Evolutionary conservation across 2,797 vertebrate species (phyloP).

Genomic region (Champsocephalus gunnari): DNA sequence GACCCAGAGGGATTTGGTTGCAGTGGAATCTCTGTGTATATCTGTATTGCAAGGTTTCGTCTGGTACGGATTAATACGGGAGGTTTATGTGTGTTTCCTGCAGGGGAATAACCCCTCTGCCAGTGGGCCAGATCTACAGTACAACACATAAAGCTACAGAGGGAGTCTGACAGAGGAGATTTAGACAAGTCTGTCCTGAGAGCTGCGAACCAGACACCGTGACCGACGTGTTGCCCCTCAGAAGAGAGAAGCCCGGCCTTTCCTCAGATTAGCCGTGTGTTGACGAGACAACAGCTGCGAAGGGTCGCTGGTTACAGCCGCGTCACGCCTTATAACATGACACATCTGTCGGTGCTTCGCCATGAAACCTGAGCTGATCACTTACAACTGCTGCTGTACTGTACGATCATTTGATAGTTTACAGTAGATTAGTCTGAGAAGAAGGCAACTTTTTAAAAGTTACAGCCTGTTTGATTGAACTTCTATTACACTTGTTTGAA

Average conservation of each 20-base stretch:
- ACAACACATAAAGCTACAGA: constrained; percentile 36
- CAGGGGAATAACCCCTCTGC: constrained; percentile 56
- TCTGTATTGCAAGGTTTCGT: constrained; percentile 51
- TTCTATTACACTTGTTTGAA: background rate
- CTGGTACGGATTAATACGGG: constrained; percentile 38
- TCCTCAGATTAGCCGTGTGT: constrained; percentile 50
- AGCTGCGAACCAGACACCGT: constrained; percentile 66
- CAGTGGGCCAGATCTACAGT: constrained; percentile 47
- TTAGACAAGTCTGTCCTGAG: constrained; percentile 44
- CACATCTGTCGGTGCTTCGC: constrained; percentile 76
- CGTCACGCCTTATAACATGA: constrained; percentile 70
- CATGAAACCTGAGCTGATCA: constrained; percentile 66
- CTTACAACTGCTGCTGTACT: constrained; percentile 54
- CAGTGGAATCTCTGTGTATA: constrained; percentile 53
- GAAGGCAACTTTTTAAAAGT: background rate
- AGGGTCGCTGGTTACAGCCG: constrained; percentile 45
- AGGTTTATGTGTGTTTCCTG: constrained; percentile 62
- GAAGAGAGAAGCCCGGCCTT: constrained; percentile 29
- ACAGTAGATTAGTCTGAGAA: constrained; percentile 19
- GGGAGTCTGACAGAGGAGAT: constrained; percentile 41
- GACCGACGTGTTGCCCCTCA: constrained; percentile 59
- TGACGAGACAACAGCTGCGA: constrained; percentile 76
- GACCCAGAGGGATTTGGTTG: constrained; percentile 59
- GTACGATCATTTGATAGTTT: constrained; percentile 42
- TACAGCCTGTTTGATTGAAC: background rate